Evolutionary conservation across 35 echinoderm and acorn worm species (phyloP).

Genomic region (Apostichopus japonicus): DNA sequence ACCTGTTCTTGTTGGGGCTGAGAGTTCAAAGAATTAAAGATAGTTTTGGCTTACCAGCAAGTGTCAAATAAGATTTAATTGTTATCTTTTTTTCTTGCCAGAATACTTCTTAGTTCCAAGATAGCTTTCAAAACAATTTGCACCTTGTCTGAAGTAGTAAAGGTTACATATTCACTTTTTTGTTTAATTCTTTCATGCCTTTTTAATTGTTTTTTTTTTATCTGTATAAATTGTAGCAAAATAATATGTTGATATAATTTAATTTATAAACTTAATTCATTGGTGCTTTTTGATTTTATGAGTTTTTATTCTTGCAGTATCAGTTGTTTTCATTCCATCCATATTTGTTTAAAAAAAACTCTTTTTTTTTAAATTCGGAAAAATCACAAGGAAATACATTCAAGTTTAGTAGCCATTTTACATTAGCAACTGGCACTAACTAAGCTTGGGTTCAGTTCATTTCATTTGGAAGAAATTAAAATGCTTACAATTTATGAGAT

Average conservation of each 20-base stretch:
- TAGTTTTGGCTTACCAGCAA: too few relatives aligned
- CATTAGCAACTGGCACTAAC: too few relatives aligned
- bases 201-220: background rate
- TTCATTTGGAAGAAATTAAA: too few relatives aligned
- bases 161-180: background rate
- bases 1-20: too few relatives aligned
- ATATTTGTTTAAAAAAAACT: too few relatives aligned
- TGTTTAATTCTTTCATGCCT: background rate
- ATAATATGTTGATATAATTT: background rate
- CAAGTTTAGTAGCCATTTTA: too few relatives aligned
- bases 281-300: background rate
- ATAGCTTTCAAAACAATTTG: constrained; percentile 18
- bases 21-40: too few relatives aligned
- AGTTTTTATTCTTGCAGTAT: background rate
- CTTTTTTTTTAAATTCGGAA: too few relatives aligned
- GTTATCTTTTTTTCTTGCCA: background rate
- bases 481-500: too few relatives aligned
- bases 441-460: too few relatives aligned
- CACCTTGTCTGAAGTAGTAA: background rate
- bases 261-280: background rate
- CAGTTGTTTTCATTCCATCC: too few relatives aligned
- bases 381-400: too few relatives aligned
- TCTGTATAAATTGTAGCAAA: background rate
- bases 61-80: background rate
- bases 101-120: background rate